Evolutionary conservation across 2,888 invertebrate genomes (phyloP), one percentile per base, ranked within the genome.

Genomic region (Rotaria macrura): DNA sequence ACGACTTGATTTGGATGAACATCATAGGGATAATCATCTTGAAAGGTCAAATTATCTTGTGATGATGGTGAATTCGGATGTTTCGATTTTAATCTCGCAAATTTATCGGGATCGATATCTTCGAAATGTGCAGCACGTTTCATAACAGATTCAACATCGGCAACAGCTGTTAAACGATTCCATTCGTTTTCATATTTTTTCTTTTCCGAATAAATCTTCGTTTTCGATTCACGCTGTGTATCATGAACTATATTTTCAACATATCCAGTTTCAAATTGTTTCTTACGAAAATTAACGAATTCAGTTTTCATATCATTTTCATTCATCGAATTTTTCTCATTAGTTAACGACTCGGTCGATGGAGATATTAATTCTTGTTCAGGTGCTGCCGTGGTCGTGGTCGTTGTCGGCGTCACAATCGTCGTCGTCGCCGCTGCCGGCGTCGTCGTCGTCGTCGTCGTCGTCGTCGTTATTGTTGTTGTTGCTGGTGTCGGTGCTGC

Each of bases 61-160:
- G 38, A 25, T 43, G 9, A 43, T 25, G 43, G 79, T 43, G 79
- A 43, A 40, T 25, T 79, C 9, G 79, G 29, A 84, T 43, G 74
- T 84, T 86, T 86, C 14, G 52, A 54, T 84, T 83, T 86, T 23
- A 86, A 83, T 55, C 55, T 79, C 7, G 25, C 54, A 40, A 84
- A 86, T 38, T 83, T 84, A 52, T 86, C 84, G 23, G 86, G 86
- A 72, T 86, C 86, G 7, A 86, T 47, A 38, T 86, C 84, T 79
- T 86, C 86, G 72, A 86, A 86, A 79, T 86, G 84, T 23, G 86
- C 74, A n/a, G 86, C 86, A 74, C 86, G 52, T n/a, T 84, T 74
- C 79, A 84, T 84, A 38, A 86, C 86, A 52, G 86, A 84, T 54
- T 84, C 84, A 47, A 86, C 65, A 84, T 85, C 54, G 38, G 84